phyloP scores from a whole-genome alignment of 2,113 vertebrate species.

The Aviceda subcristata region DNA sequence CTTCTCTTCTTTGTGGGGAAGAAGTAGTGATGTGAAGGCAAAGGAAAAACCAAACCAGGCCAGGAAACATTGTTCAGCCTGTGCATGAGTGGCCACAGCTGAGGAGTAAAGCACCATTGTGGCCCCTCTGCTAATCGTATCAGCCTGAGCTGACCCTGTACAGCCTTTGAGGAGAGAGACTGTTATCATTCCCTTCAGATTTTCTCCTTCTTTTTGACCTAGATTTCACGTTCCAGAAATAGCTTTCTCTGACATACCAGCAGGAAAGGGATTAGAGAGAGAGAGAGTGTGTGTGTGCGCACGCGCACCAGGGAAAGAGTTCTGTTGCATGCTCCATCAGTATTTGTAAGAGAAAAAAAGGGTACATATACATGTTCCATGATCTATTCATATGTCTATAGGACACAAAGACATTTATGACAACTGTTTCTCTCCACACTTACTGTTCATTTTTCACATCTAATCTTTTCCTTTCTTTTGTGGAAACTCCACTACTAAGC shows the following conservation, averaged over 20 bases:
- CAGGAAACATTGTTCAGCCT: neutral
- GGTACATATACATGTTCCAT: neutral
- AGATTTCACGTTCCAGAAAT: conserved; percentile 77
- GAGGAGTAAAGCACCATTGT: neutral
- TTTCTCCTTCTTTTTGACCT: conserved; percentile 73
- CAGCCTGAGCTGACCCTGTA: neutral
- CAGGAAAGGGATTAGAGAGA: conserved; percentile 43
- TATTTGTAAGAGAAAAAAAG: neutral
- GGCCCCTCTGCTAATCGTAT: neutral
- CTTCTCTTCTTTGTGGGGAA: neutral
- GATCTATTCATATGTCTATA: neutral
- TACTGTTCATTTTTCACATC: neutral
- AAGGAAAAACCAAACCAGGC: neutral
- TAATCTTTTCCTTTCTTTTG: neutral
- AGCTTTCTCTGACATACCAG: conserved; percentile 69
- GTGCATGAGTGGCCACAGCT: neutral
- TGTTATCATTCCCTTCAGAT: neutral
- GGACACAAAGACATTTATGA: neutral
- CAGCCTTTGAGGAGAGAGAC: neutral
- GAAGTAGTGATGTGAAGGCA: neutral
- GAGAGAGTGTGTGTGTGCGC: neutral
- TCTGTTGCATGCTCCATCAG: neutral
- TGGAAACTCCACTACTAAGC: neutral
- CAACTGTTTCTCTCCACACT: neutral
- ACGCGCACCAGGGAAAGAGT: neutral